Base-by-base conservation (phyloP, 2,113 vertebrate genomes). In the Menura novaehollandiae region DNA sequence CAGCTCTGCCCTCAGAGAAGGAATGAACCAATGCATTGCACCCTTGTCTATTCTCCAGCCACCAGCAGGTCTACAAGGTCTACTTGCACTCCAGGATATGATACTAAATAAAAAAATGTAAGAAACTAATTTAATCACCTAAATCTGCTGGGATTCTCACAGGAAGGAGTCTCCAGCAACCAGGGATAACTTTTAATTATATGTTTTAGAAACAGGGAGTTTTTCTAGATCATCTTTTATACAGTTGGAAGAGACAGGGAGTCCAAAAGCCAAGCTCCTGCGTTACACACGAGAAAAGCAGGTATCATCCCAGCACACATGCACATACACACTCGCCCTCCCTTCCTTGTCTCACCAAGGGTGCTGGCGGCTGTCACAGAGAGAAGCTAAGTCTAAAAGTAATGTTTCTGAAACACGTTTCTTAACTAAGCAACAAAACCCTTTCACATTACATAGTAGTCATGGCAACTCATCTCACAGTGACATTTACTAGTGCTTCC, bases 271-370 rank as follows among this genome's bases (percentile, higher is more conserved):
- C 20, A 83, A 85, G 46, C 7, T 85, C 37, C 46, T 43, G 46
- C 13, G 3, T 28, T n/a, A 46, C 22, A 14, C 8, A 4, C 3
- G n/a, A 69, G 28, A 37, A 62, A 62, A 55, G 39, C 53, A 23
- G 15, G 21, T 2, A 1, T 17, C n/a, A 47, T 20, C 64, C 64
- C n/a, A 59, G 69, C 47, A 53, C 18, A 10, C 2, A 8, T 23
- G 55, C 58, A 15, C 21, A 27, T 1, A 56, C 43, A 73, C 33
- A 71, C 41, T 13, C 0, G 0, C 6, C 4, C 23, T 53, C 15
- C 39, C 18, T 37, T 68, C 62, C 53, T 89, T 56, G 47, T 41
- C 51, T 62, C 46, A 37, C 17, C 14, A 24, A 68, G 27, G 6
- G 8, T 37, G n/a, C 24, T 68, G 39, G 22, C 56, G 86, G 85